Evolutionary conservation across 64 coral and sea anemone genomes (phyloP), one percentile per base, ranked within the genome.

Genomic region (Montipora cactus): DNA sequence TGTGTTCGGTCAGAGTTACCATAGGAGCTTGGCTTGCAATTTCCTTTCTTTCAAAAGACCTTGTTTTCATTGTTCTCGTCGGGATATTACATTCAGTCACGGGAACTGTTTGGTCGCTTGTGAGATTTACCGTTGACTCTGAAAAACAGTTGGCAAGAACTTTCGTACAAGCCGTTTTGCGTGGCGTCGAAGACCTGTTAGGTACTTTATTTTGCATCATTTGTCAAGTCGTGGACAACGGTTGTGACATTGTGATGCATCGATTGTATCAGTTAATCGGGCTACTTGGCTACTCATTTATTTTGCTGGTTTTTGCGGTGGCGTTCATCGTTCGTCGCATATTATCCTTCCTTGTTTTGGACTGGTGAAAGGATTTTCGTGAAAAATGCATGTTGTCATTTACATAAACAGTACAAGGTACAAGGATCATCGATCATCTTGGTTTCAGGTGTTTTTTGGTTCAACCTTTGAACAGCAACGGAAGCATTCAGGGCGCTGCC

Each of bases 11-110:
- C 15, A 86, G 82, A 45, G 19, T 86, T 9, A 13, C 71, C n/a
- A 18, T 86, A 16, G 82, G 82, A 19, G 15, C 23, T 0, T 71
- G 46, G 18, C 82, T 86, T 49, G 64, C 82, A 10, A 51, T 67
- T 16, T 7, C 71, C 8, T 86, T 69, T 10, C n/a, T 86, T 28
- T 46, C 71, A 45, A 86, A 71, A 71, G 82, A 86, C 47, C 11
- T 86, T 5, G 19, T 19, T 20, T 0, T 45, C 44, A 19, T 72
- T 28, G 45, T 86, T 10, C 2, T 72, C 46, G 49, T 86, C 7
- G 82, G 82, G 13, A 50, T 22, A 1, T 46, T 47, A 2, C 62
- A 45, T 5, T 64, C 66, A 0, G 21, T 50, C 9, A 71, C 18
- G 0, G 82, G 47, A 68, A 71, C 66, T 4, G 37, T 69, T 14